A percentile compares a stretch with the other conserved stretches of the same genome.
Evolutionary conservation across 2,113 vertebrate species (phyloP).

Genomic region (Recurvirostra avosetta): DNA sequence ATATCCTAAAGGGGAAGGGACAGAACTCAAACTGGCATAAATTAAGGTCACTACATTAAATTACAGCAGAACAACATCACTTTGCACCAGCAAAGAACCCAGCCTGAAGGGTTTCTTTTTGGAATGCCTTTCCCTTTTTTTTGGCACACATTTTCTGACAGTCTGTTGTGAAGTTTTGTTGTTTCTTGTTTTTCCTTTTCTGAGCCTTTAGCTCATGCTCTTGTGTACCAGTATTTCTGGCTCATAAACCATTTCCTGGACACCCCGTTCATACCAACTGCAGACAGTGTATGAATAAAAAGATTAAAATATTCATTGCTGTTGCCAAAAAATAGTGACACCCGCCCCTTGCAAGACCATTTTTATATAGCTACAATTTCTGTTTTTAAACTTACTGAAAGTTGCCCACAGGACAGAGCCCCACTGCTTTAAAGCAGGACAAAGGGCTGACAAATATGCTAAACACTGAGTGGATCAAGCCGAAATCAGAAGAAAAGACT

Average conservation of each 20-base stretch:
- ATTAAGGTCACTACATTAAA: background rate
- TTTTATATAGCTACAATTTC: conserved; percentile 1
- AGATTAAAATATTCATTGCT: conserved; percentile 12
- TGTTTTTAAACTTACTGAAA: background rate
- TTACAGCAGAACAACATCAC: background rate
- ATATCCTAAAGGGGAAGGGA: background rate
- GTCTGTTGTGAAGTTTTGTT: background rate
- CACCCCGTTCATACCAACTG: background rate
- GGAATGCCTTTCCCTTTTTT: background rate
- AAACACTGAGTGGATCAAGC: background rate
- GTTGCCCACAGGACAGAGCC: background rate
- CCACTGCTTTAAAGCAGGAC: background rate
- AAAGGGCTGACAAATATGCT: background rate
- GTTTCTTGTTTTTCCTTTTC: conserved; percentile 1
- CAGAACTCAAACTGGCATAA: background rate
- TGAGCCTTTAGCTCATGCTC: conserved; percentile 10
- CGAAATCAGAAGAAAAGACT: background rate
- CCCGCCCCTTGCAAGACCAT: background rate
- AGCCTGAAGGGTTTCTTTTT: background rate
- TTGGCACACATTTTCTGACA: background rate
- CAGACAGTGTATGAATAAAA: background rate
- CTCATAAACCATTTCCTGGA: conserved; percentile 29
- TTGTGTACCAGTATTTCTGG: conserved; percentile 28
- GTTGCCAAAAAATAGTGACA: background rate
- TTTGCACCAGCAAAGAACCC: background rate